Evolutionary conservation across 1,140 invertebrate species (phyloP).

Genomic region (Heliconius nattereri): DNA sequence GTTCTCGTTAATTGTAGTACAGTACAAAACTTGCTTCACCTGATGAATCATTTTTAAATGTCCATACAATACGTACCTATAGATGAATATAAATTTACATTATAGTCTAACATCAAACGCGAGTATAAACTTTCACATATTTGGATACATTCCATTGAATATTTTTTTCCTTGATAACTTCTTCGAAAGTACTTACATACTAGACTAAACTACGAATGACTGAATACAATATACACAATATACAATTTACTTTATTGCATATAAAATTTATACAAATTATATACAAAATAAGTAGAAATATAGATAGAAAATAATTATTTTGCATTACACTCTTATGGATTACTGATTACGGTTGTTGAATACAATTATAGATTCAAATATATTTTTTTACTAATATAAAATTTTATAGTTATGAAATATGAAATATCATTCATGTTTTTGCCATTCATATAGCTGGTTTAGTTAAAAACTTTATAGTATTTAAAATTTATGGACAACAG

Average conservation of each 20-base stretch:
- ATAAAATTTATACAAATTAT: too few species aligned
- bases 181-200: too few species aligned
- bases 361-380: too few species aligned
- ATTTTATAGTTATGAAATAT: too few species aligned
- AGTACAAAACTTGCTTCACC: slow-evolving; percentile 14
- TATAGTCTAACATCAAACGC: not conserved
- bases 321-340: too few species aligned
- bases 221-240: too few species aligned
- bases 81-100: not conserved
- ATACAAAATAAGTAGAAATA: too few species aligned
- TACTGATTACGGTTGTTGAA: too few species aligned
- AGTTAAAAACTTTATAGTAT: not conserved
- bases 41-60: slow-evolving; percentile 36
- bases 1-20: slow-evolving; percentile 46
- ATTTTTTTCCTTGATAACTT: not conserved
- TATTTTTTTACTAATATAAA: too few species aligned
- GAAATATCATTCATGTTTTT: not conserved
- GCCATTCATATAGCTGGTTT: not conserved
- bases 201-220: too few species aligned
- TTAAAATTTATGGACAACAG: not conserved
- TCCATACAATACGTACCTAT: not conserved
- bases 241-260: too few species aligned
- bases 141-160: slow-evolving; percentile 2
- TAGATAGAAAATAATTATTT: too few species aligned
- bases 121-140: slow-evolving; percentile 11